Conservation (phyloP, 2,113 vertebrate species). For the Platichthys stellatus region DNA sequence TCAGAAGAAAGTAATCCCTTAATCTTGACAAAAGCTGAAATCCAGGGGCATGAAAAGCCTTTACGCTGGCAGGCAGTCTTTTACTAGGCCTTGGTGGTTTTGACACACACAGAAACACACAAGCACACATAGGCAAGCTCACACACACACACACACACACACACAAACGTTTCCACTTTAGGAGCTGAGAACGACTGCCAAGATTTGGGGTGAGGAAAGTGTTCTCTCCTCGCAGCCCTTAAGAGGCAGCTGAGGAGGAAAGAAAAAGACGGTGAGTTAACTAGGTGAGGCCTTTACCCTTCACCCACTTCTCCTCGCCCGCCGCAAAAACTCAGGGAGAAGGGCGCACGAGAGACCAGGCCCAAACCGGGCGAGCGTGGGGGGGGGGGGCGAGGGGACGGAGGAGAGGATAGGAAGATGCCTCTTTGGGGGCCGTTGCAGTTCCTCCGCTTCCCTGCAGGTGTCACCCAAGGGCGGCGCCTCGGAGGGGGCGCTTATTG, state of each 20-base stretch:
- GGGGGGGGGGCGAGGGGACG: too few relatives aligned
- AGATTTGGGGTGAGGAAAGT: conserved; percentile 44
- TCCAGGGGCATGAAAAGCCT: conserved; percentile 76
- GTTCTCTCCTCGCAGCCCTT: conserved; percentile 53
- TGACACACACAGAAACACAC: conserved; percentile 39
- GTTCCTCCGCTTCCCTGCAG: conserved; percentile 62
- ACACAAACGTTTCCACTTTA: conserved; percentile 56
- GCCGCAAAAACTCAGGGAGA: not conserved
- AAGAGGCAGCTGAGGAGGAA: conserved; percentile 56
- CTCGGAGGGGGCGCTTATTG: conserved; percentile 20
- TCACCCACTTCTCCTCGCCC: conserved; percentile 42
- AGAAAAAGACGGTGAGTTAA: conserved; percentile 53
- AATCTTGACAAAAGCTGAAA: conserved; percentile 79
- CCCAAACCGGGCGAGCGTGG: not conserved
- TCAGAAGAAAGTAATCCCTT: conserved; percentile 78
- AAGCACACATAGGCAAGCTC: too few relatives aligned
- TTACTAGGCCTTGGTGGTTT: conserved; percentile 68
- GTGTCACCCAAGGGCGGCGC: conserved; percentile 59
- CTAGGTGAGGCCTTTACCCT: conserved; percentile 59
- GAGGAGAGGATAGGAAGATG: not conserved
- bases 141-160: not conserved
- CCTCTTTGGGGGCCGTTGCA: conserved; percentile 3
- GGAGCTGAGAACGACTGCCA: conserved; percentile 48
- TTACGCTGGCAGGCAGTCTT: conserved; percentile 67
- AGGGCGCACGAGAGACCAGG: not conserved